Base-by-base conservation (phyloP, 2,113 vertebrate species). In the Melanostigma gelatinosum region DNA sequence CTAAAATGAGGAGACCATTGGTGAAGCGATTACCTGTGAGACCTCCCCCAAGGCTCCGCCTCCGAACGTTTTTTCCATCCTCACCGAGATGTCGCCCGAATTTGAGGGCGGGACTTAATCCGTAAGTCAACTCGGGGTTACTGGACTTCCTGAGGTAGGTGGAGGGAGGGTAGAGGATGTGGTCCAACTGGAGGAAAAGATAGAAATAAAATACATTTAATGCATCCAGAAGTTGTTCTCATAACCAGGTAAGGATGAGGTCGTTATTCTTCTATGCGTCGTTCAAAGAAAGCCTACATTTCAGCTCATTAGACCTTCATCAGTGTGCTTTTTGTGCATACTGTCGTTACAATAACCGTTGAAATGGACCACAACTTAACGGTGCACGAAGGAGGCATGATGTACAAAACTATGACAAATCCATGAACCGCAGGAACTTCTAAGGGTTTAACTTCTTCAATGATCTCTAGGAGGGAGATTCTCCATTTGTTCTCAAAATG, bases 1-100 rank as follows among this genome's bases (percentile, higher is more conserved):
- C 29, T 60, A 13, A 34, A 32, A 52, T 8, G 4, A 1, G 3
- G 29, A 8, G 2, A 7, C 4, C 34, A 40, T 4, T 4, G 0
- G 32, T 32, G 9, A 75, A n/a, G 18, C 2, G 0, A 4, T 73
- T 87, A 93, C 92, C 92, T 87, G 91, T 92, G 54, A 99, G 93
- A 10, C 97, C 98, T 13, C 97, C 97, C 27, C 98, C 98, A 0
- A 99, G 96, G 75, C 98, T 99, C 80, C 97, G 96, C 63, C 98
- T 94, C n/a, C 97, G 94, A 38, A 97, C 77, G 54, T 96, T 90
- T 77, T 87, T 95, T 8, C 96, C 97, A 75, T 99, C 97, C 42
- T 98, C 97, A 62, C 95, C 97, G 71, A 98, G 94, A 61, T 97
- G 96, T 1, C 93, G 95, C 80, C 96, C 97, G 58, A 96, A 95